These are phyloP conservation scores for Drosophila suboccidentalis DNA, from an alignment of 2,888 invertebrate species.

Conservation along the genomic window DNA sequence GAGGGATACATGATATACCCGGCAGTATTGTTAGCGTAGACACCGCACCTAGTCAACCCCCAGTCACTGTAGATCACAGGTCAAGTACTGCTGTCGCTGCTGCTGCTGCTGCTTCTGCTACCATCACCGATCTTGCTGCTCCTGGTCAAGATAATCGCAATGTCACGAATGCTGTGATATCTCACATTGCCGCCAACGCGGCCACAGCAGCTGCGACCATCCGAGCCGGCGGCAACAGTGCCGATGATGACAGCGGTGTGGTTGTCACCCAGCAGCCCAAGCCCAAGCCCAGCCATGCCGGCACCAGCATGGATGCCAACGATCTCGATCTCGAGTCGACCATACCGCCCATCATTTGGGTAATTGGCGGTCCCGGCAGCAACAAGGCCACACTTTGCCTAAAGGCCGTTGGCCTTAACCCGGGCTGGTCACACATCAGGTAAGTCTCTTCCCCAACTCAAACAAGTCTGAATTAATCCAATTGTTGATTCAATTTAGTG, in stretches of 20 bases:
- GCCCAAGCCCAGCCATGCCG: constrained; percentile 54
- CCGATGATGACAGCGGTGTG: constrained; percentile 65
- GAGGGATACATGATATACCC: constrained; percentile 87
- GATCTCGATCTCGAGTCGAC: constrained; percentile 29
- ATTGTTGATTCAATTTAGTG: constrained; percentile 85
- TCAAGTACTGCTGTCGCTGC: constrained; percentile 8
- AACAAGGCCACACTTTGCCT: constrained; percentile 94
- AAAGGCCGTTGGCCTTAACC: constrained; percentile 89
- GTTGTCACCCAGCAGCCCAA: constrained; percentile 78
- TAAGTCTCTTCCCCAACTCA: constrained; percentile 62
- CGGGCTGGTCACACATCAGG: constrained; percentile 92
- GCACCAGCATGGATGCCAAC: constrained; percentile 60
- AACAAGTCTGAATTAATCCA: neutral
- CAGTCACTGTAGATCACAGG: constrained; percentile 37
- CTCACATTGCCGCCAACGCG: constrained; percentile 63
- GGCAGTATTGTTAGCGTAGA: constrained; percentile 89
- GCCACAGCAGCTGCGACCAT: constrained; percentile 59
- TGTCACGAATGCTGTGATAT: constrained; percentile 48
- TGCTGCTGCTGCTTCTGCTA: constrained; percentile 12
- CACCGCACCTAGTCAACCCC: constrained; percentile 87
- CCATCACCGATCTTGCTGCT: constrained; percentile 28
- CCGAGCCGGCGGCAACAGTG: constrained; percentile 31
- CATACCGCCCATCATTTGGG: constrained; percentile 87
- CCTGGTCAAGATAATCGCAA: constrained; percentile 32
- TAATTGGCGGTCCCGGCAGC: constrained; percentile 95